Percentiles rank a stretch among this genome's conserved stretches.
phyloP scores from a whole-genome alignment of 2,113 vertebrate species.

The Xyrauchen texanus region DNA sequence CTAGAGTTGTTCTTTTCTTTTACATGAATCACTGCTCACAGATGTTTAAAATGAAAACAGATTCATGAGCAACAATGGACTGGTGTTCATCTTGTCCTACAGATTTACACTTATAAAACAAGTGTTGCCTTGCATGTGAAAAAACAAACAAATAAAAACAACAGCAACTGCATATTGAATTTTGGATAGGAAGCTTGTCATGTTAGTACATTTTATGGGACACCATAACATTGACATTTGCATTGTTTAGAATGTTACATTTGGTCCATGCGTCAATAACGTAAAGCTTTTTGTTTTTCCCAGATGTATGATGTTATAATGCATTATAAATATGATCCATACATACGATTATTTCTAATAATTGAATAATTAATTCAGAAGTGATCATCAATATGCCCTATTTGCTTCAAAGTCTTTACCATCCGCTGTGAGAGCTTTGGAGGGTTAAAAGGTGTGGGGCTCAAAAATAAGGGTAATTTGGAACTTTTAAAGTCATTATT shows the following conservation, averaged over 20 bases:
- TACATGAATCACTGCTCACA: conserved; percentile 41
- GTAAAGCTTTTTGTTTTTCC: neutral
- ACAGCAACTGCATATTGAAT: neutral
- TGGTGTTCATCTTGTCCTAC: conserved; percentile 6
- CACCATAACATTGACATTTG: neutral
- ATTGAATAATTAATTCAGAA: no score
- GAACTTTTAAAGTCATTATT: no score
- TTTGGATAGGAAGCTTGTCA: neutral
- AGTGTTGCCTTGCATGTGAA: neutral
- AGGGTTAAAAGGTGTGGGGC: no score
- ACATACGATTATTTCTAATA: no score
- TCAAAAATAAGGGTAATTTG: no score
- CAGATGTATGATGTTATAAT: no score
- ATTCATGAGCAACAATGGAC: conserved; percentile 36
- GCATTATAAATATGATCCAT: no score
- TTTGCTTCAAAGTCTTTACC: no score
- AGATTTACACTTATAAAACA: neutral
- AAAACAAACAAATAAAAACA: neutral
- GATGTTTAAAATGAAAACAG: conserved; percentile 45
- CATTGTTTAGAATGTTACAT: neutral
- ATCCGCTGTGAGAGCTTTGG: no score
- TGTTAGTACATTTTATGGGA: neutral
- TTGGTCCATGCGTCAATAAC: neutral
- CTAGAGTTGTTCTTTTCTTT: conserved; percentile 38
- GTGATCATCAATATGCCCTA: no score